Evolutionary conservation across 2,888 invertebrate genomes (phyloP).

Genomic region (Stomorhina lunata): DNA sequence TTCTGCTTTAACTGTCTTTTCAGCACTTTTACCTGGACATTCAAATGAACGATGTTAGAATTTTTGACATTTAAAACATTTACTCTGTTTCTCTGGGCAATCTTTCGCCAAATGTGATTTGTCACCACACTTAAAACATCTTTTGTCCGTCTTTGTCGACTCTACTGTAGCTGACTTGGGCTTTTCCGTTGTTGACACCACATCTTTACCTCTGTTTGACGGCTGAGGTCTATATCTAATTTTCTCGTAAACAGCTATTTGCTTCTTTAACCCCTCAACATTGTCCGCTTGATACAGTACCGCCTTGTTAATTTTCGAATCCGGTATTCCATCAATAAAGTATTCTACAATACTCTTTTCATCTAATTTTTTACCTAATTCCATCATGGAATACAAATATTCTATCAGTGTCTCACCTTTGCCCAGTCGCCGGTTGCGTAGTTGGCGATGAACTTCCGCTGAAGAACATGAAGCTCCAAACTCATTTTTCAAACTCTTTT

Average conservation of each 20-base stretch:
- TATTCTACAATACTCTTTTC: conserved; percentile 24
- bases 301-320: not conserved
- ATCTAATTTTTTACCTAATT: conserved; percentile 25
- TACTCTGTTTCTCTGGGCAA: not conserved
- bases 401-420: conserved; percentile 25
- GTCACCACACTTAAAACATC: not conserved
- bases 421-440: conserved; percentile 20
- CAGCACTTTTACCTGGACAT: not conserved
- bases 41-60: not conserved
- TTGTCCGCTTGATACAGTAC: not conserved
- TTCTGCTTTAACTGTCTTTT: not conserved
- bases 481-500: not conserved
- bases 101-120: not conserved
- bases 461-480: not conserved
- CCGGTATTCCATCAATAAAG: no score
- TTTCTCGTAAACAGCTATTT: not conserved
- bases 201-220: not conserved
- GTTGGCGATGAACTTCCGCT: conserved; percentile 23
- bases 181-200: not conserved
- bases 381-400: conserved; percentile 47
- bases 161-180: not conserved
- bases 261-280: not conserved
- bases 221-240: not conserved
- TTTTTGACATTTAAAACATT: not conserved
- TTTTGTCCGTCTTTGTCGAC: not conserved